Conservation (phyloP, 1,140 invertebrate genomes). For the Rhizoglyphus robini region DNA sequence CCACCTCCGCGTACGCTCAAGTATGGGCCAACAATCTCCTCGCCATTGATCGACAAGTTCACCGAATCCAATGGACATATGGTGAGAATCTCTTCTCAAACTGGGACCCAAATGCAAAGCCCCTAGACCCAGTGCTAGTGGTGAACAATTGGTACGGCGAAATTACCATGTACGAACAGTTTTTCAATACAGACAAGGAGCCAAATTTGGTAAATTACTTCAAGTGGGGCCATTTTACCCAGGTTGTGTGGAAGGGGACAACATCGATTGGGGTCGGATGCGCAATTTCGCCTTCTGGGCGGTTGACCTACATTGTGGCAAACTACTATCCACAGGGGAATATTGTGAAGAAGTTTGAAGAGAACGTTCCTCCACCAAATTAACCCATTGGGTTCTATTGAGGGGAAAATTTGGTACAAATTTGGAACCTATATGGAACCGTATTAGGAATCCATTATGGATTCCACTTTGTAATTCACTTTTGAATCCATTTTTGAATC, state of each 20-base stretch:
- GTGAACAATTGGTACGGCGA: conserved; percentile 29
- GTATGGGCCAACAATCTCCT: conserved; percentile 72
- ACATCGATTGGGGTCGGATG: conserved; percentile 41
- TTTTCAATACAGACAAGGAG: background rate
- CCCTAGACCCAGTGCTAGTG: conserved; percentile 16
- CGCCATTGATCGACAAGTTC: conserved; percentile 56
- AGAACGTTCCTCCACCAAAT: too few relatives aligned
- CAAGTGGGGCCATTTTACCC: too few relatives aligned
- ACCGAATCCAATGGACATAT: conserved; percentile 48
- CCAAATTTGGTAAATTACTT: background rate
- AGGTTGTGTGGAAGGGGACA: conserved; percentile 12
- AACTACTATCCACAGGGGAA: conserved; percentile 29
- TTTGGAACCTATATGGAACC: too few relatives aligned
- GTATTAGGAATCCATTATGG: too few relatives aligned
- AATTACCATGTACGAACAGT: conserved; percentile 35
- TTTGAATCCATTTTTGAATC: too few relatives aligned
- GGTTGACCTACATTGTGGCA: conserved; percentile 24
- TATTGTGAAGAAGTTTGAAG: conserved; percentile 25
- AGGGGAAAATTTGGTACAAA: too few relatives aligned
- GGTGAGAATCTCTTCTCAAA: conserved; percentile 50
- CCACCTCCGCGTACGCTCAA: conserved; percentile 61
- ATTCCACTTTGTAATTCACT: too few relatives aligned
- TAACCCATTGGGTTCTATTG: too few relatives aligned
- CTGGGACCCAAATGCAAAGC: background rate
- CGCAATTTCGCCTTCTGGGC: conserved; percentile 31